phyloP scores from a whole-genome alignment of 2,797 vertebrate species.

The Geotrypetes seraphini region DNA sequence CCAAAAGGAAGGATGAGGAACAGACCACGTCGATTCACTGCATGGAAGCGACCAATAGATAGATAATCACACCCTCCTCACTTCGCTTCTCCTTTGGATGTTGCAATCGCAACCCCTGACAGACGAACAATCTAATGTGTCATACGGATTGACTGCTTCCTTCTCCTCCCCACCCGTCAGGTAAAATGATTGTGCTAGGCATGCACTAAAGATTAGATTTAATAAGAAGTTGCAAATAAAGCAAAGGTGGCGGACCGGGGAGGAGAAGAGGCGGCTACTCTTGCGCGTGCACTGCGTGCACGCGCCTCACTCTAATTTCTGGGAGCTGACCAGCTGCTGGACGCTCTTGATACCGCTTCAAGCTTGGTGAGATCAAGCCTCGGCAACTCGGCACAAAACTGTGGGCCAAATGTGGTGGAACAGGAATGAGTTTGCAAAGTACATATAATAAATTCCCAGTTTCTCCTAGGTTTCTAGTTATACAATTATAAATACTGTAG shows the following conservation, averaged over 20 bases:
- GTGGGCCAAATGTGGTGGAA: neutral
- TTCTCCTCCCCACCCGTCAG: neutral
- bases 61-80: neutral
- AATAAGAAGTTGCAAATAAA: too few species aligned
- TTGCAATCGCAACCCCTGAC: conserved; percentile 9
- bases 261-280: too few species aligned
- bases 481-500: too few species aligned
- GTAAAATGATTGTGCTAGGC: too few species aligned
- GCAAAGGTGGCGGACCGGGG: neutral
- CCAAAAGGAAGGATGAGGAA: too few species aligned
- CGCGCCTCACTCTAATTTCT: neutral
- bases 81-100: conserved; percentile 1
- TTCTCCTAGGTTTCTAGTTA: too few species aligned
- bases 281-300: too few species aligned
- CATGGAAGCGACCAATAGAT: neutral
- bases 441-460: fast-evolving
- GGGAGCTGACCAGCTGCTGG: conserved; percentile 13
- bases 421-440: too few species aligned
- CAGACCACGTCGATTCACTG: neutral
- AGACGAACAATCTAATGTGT: conserved; percentile 3
- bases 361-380: too few species aligned
- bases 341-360: neutral
- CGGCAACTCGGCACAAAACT: neutral
- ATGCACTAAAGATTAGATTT: too few species aligned
- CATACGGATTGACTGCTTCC: neutral